Percentiles rank a stretch among this genome's conserved stretches.
Conservation (phyloP, 2,888 invertebrate species). For the Cephalotes varians region DNA sequence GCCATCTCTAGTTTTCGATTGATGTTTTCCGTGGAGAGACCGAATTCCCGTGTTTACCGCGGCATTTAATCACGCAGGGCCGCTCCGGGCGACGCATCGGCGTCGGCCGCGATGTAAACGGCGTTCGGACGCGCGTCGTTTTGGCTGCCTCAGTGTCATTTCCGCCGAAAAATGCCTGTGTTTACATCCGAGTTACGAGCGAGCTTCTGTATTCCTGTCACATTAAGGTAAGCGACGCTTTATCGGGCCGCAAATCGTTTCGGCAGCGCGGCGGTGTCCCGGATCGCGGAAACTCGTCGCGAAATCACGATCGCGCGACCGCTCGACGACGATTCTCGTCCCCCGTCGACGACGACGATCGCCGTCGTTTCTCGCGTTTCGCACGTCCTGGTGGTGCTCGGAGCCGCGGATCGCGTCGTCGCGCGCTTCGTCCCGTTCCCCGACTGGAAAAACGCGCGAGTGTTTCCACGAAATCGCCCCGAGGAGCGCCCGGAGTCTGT, state of each 20-base stretch:
- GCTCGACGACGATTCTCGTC: neutral
- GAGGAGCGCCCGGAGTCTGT: neutral
- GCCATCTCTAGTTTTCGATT: constrained; percentile 94
- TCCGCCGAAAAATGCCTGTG: constrained; percentile 88
- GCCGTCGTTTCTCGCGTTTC: neutral
- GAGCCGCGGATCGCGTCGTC: neutral
- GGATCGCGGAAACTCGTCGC: neutral
- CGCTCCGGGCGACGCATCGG: constrained; percentile 84
- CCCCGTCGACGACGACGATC: neutral
- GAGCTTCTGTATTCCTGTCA: constrained; percentile 89
- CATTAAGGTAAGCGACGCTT: constrained; percentile 86
- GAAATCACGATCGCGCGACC: neutral
- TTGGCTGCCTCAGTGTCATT: constrained; percentile 84
- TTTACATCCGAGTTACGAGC: constrained; percentile 92
- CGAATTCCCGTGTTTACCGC: constrained; percentile 81
- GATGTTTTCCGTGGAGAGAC: constrained; percentile 90
- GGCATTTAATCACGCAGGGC: constrained; percentile 83
- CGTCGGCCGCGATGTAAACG: constrained; percentile 85
- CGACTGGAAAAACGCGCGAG: neutral
- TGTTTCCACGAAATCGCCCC: neutral
- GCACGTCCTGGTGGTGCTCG: too few species aligned
- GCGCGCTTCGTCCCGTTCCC: neutral
- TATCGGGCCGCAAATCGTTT: neutral
- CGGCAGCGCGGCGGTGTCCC: too few species aligned
- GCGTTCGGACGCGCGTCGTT: constrained; percentile 83